Conservation (phyloP, 2,113 vertebrate species). For the Cygnus atratus region DNA sequence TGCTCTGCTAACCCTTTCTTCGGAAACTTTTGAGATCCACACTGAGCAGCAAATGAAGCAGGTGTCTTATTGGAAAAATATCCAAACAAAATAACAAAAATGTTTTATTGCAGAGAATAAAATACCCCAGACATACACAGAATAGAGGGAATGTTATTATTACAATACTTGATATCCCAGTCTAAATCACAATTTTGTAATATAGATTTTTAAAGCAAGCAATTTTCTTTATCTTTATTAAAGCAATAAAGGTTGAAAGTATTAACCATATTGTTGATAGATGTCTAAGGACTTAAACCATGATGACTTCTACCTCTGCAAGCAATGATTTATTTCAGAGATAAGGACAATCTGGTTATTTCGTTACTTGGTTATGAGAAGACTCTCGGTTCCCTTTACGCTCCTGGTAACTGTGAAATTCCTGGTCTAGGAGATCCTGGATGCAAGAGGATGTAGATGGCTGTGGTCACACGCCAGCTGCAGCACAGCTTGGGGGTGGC, state of each 20-base stretch:
- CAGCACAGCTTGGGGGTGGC: not conserved
- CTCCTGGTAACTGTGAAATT: not conserved
- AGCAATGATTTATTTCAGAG: not conserved
- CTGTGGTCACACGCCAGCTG: fast-evolving
- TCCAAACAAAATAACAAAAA: not conserved
- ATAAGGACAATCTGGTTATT: not conserved
- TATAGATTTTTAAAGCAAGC: not conserved
- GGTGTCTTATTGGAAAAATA: not conserved
- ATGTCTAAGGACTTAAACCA: not conserved
- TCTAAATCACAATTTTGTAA: not conserved
- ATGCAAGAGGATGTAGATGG: not conserved
- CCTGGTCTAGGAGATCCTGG: not conserved
- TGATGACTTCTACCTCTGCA: not conserved
- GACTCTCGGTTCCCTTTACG: not conserved
- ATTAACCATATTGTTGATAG: not conserved
- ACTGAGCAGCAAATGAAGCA: not conserved
- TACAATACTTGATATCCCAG: not conserved
- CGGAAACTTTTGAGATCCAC: not conserved
- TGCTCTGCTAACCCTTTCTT: not conserved
- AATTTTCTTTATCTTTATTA: not conserved
- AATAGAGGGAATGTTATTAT: not conserved
- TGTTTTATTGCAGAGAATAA: constrained; percentile 15
- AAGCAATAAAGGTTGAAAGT: not conserved
- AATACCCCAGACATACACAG: not conserved
- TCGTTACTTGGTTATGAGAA: not conserved